These are phyloP conservation scores for Chondrilla cf. caribensis DNA, from an alignment of 37 sponge, comb jelly and placozoan genomes.

Conservation along the genomic window DNA sequence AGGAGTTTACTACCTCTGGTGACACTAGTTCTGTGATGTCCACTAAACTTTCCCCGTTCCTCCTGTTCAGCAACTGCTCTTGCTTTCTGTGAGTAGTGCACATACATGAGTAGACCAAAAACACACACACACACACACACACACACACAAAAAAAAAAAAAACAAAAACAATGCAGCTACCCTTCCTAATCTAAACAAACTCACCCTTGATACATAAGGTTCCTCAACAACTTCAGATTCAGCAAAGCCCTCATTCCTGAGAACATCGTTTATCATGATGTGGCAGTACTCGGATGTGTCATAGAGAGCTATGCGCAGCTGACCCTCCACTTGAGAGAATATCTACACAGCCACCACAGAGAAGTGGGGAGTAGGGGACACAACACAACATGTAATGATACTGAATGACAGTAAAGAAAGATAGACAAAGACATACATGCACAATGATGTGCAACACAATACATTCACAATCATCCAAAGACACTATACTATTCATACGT, in stretches of 20 bases:
- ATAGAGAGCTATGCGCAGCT: conserved; percentile 67
- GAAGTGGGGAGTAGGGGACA: background rate
- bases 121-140: too few species aligned
- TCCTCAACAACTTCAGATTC: conserved; percentile 39
- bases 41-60: too few species aligned
- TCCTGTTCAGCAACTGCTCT: too few species aligned
- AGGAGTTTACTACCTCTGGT: background rate
- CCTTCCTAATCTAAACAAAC: background rate
- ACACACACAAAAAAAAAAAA: too few species aligned
- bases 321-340: conserved; percentile 59
- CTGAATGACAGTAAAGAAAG: background rate
- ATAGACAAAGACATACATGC: conserved; percentile 5
- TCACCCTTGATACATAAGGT: conserved; percentile 61
- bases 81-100: too few species aligned
- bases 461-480: too few species aligned
- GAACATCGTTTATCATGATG: conserved; percentile 58
- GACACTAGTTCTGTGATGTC: too few species aligned
- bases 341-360: conserved; percentile 33
- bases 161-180: too few species aligned
- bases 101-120: too few species aligned
- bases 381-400: conserved; percentile 1
- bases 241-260: conserved; percentile 63
- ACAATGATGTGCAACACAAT: too few species aligned
- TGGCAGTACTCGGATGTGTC: conserved; percentile 28
- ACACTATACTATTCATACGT: too few species aligned